Evolutionary conservation across 2,888 invertebrate genomes (phyloP), one percentile per base, ranked within the genome.

Genomic region (Buathra laborator): DNA sequence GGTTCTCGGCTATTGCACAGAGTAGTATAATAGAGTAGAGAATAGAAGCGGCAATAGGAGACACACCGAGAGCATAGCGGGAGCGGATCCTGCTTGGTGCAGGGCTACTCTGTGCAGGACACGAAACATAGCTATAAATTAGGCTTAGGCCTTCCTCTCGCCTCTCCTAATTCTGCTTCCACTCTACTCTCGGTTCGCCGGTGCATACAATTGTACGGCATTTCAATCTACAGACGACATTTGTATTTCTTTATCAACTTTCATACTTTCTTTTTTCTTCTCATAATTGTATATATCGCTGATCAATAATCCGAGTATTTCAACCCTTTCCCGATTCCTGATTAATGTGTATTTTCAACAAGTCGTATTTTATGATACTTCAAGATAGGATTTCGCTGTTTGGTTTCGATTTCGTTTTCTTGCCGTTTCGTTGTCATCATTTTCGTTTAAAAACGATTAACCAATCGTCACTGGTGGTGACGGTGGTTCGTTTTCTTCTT

Each of bases 61-160:
- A 92, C 92, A 92, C 81, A 83, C 68, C 64, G 32, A 51, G 77
- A 80, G 78, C 64, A 76, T 43, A 78, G 70, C 71, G 14, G 32
- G 68, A 70, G 80, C 79, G 62, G 85, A 83, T 81, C 37, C 75
- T 67, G 75, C 79, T 78, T 75, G 85, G 75, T 75, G 76, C 83
- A 85, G 81, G 82, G 90, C 91, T 89, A 90, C 91, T 91, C 93
- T 93, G 93, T 91, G 91, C 90, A 92, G 91, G 93, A 93, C 93
- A 92, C 91, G 92, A 92, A 93, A 93, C 93, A 93, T 92, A 90
- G 89, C 93, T 91, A 93, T 93, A 93, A 93, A 93, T 93, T 93
- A 92, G 90, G 87, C 86, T 89, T 89, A 89, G 87, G 86, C 86
- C 85, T 85, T 85, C 82, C 59, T 14, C 78, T 48, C 59, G 59